A percentile compares a stretch with the other conserved stretches of the same genome.
Evolutionary conservation across 1,140 invertebrate species (phyloP).

Genomic region (Cryptotermes secundus): DNA sequence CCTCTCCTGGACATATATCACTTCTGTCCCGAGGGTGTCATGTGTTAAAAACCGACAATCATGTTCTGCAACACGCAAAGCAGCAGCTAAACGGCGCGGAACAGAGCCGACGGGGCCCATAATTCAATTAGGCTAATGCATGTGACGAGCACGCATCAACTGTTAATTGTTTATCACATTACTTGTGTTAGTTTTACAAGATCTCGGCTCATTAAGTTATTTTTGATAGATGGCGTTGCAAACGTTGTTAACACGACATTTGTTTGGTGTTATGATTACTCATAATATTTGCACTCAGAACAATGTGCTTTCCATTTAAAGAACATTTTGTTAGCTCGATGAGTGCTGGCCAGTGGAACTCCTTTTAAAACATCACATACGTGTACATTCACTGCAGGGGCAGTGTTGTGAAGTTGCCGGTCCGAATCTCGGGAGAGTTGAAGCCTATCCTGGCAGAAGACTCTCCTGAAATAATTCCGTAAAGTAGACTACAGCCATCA

Average conservation of each 20-base stretch:
- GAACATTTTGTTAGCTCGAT: no score
- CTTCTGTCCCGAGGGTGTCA: background rate
- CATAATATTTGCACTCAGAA: background rate
- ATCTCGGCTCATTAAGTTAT: constrained; percentile 12
- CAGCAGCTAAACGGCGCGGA: constrained; percentile 9
- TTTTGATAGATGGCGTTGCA: background rate
- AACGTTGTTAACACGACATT: background rate
- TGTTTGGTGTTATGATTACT: background rate
- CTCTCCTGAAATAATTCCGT: no score
- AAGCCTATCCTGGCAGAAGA: no score
- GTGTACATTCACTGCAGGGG: no score
- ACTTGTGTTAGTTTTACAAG: constrained; percentile 5
- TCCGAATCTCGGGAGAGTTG: no score
- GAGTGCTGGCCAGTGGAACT: no score
- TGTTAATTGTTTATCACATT: constrained; percentile 6
- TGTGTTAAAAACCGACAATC: constrained; percentile 19
- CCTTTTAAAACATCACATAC: no score
- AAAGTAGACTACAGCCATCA: no score
- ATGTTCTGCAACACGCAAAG: constrained; percentile 13
- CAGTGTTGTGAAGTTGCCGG: no score
- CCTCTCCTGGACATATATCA: background rate
- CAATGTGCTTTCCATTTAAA: no score
- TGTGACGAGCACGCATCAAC: background rate
- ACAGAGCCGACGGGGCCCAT: background rate
- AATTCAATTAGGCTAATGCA: constrained; percentile 19